Evolutionary conservation across 2,888 invertebrate species (phyloP).

Genomic region (Brachyptera putata): DNA sequence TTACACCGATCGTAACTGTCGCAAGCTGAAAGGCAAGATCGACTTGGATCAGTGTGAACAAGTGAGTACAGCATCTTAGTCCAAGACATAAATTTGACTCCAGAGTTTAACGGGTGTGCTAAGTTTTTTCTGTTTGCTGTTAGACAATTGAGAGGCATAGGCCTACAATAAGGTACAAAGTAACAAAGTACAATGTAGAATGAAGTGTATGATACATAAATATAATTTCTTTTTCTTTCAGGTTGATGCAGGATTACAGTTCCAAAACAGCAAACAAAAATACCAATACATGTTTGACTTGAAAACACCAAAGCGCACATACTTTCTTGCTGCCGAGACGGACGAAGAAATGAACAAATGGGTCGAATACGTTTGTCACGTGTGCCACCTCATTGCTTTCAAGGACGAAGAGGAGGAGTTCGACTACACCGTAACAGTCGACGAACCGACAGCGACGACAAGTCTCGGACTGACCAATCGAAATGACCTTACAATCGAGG

Average conservation of each 20-base stretch:
- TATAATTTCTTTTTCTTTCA: slow-evolving; percentile 41
- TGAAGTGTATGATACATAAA: too few species aligned
- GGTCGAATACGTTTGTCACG: slow-evolving; percentile 91
- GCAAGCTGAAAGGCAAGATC: slow-evolving; percentile 82
- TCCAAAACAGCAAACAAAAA: slow-evolving; percentile 75
- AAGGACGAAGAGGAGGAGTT: slow-evolving; percentile 47
- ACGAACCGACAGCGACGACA: slow-evolving; percentile 13
- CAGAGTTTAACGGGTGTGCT: too few species aligned
- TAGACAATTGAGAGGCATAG: too few species aligned
- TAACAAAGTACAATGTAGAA: too few species aligned
- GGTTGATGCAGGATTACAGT: slow-evolving; percentile 82
- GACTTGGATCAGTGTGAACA: slow-evolving; percentile 96
- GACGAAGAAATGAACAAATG: slow-evolving; percentile 92
- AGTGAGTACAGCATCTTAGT: slow-evolving; percentile 58
- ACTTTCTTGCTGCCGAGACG: slow-evolving; percentile 88
- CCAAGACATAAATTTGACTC: too few species aligned
- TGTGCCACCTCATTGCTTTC: slow-evolving; percentile 78
- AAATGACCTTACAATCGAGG: background rate
- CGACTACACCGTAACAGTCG: slow-evolving; percentile 29
- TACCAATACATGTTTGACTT: slow-evolving; percentile 85
- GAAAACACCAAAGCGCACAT: slow-evolving; percentile 81
- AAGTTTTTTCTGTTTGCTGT: too few species aligned
- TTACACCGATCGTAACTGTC: slow-evolving; percentile 81
- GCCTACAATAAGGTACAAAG: too few species aligned
- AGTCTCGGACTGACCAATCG: background rate